Conservation (phyloP, 2,113 vertebrate species). For the Oxyruncus cristatus region DNA sequence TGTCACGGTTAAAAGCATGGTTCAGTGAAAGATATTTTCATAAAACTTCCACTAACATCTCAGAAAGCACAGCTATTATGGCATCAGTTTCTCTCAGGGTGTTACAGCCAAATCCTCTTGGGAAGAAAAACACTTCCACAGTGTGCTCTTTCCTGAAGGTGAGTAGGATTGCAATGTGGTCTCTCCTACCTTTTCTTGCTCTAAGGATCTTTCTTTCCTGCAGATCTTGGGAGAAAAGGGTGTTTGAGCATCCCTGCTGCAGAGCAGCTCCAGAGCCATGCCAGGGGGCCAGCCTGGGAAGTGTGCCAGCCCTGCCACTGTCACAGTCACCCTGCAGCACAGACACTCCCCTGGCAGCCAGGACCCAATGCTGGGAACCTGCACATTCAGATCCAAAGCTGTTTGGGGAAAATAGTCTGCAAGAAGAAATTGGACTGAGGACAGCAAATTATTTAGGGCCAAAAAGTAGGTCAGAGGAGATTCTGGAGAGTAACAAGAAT, state of each 20-base stretch:
- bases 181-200: not conserved
- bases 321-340: fast-evolving
- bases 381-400: not conserved
- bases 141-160: not conserved
- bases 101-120: not conserved
- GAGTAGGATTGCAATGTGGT: not conserved
- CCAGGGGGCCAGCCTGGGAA: not conserved
- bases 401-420: not conserved
- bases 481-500: not conserved
- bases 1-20: not conserved
- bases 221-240: not conserved
- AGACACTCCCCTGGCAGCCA: not conserved
- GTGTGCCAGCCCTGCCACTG: not conserved
- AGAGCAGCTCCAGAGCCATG: not conserved
- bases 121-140: not conserved
- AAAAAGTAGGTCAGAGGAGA: not conserved
- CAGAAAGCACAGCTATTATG: not conserved
- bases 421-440: not conserved
- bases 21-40: not conserved
- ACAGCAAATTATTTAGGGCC: not conserved
- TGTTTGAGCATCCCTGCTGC: fast-evolving
- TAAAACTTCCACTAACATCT: not conserved
- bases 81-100: not conserved
- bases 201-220: not conserved
- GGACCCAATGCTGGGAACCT: fast-evolving